phyloP scores from a whole-genome alignment of 1,140 invertebrate species.

The Cataglyphis hispanica region DNA sequence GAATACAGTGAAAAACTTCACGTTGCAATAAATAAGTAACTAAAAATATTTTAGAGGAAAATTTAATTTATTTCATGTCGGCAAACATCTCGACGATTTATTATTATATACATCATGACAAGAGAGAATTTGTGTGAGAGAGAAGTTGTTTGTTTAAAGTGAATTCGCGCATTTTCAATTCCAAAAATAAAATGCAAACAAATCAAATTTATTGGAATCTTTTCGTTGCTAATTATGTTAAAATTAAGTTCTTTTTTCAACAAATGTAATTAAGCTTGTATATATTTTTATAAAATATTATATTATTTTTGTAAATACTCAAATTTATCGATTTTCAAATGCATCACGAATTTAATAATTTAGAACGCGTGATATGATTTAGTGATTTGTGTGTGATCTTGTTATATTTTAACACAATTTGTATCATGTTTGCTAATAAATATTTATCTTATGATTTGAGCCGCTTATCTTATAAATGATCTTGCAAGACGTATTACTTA shows the following conservation, averaged over 20 bases:
- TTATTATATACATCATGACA: slow-evolving; percentile 5
- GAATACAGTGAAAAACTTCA: background rate
- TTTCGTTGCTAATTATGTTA: slow-evolving; percentile 7
- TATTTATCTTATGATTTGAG: too few species aligned
- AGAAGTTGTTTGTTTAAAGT: slow-evolving; percentile 27
- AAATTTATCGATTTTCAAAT: too few species aligned
- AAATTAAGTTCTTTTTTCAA: background rate
- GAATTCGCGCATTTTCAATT: background rate
- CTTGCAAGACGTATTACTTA: too few species aligned
- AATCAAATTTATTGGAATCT: background rate
- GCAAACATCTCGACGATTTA: background rate
- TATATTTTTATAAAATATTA: background rate
- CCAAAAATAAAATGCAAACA: slow-evolving; percentile 2
- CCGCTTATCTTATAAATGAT: too few species aligned
- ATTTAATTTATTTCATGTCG: background rate
- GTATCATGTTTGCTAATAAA: too few species aligned
- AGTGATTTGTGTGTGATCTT: too few species aligned
- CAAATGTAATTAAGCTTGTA: background rate
- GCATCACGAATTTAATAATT: too few species aligned
- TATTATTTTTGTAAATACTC: too few species aligned
- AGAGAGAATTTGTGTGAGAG: slow-evolving; percentile 21
- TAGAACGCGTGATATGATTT: too few species aligned
- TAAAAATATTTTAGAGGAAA: background rate
- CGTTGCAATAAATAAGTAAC: background rate
- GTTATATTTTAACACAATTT: too few species aligned